Evolutionary conservation across 1,140 invertebrate species (phyloP).

Genomic region (Campoletis sonorensis): DNA sequence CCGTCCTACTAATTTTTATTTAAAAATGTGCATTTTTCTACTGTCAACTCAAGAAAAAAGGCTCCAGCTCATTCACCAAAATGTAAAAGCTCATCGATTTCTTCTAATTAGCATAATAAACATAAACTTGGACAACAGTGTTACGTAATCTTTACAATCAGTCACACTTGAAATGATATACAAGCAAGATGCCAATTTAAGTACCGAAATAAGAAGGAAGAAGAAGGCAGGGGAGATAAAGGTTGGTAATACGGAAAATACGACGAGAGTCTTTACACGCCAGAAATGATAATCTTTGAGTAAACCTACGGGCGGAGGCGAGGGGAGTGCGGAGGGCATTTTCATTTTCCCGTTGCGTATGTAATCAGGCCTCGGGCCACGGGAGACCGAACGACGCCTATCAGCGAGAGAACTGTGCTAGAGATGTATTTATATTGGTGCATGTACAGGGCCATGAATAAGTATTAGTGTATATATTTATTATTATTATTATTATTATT

Average conservation of each 20-base stretch:
- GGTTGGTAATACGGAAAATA: constrained; percentile 22
- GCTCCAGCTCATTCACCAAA: too few species aligned
- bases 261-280: constrained; percentile 56
- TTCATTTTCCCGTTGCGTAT: constrained; percentile 62
- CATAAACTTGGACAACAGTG: too few species aligned
- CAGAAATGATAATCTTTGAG: constrained; percentile 67
- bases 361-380: constrained; percentile 61
- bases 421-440: neutral
- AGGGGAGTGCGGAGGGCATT: constrained; percentile 48
- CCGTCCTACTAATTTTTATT: too few species aligned
- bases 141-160: neutral
- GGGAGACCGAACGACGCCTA: constrained; percentile 59
- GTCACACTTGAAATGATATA: neutral
- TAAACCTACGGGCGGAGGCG: constrained; percentile 51
- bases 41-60: neutral
- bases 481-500: neutral
- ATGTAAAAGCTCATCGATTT: too few species aligned
- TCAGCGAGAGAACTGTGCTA: constrained; percentile 35
- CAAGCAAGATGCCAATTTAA: neutral
- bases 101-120: too few species aligned
- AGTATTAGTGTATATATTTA: too few species aligned
- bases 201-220: neutral
- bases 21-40: too few species aligned
- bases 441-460: too few species aligned
- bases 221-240: neutral